phyloP scores from a whole-genome alignment of 2,113 vertebrate genomes.

The Chaetura pelagica region DNA sequence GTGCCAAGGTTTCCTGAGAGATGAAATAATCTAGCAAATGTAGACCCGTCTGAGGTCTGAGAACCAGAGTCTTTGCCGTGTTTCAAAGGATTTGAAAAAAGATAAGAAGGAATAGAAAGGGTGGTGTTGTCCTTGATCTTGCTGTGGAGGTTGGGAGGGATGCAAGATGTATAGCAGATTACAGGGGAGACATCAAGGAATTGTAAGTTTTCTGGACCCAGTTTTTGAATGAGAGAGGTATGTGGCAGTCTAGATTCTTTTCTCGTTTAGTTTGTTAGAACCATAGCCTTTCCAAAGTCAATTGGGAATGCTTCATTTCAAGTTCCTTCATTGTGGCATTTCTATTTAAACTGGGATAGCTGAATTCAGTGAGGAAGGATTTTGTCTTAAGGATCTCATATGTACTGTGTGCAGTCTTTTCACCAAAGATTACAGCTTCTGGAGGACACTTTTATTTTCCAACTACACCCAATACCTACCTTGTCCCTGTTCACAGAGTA shows the following conservation, averaged over 20 bases:
- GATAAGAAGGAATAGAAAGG: neutral
- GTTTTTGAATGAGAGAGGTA: slow-evolving; percentile 9
- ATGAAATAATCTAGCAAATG: neutral
- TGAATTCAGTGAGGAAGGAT: neutral
- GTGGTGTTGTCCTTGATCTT: slow-evolving; percentile 14
- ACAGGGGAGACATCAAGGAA: neutral
- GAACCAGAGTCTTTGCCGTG: neutral
- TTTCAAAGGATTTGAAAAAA: neutral
- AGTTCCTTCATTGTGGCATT: neutral
- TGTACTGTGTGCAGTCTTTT: neutral
- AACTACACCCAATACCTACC: fast-evolving
- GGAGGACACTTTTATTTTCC: neutral
- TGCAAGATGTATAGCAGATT: neutral
- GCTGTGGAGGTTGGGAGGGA: neutral
- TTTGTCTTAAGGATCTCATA: neutral
- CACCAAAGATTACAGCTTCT: neutral
- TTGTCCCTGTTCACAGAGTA: fast-evolving
- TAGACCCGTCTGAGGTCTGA: neutral
- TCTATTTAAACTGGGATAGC: neutral
- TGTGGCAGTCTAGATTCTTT: slow-evolving; percentile 2
- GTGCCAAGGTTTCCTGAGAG: neutral
- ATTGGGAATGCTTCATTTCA: neutral
- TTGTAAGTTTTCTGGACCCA: neutral
- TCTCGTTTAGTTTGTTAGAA: neutral
- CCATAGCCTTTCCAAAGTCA: neutral